These are phyloP conservation scores for Polymixis flavicincta DNA, from an alignment of 2,888 invertebrate genomes.

Conservation along the genomic window DNA sequence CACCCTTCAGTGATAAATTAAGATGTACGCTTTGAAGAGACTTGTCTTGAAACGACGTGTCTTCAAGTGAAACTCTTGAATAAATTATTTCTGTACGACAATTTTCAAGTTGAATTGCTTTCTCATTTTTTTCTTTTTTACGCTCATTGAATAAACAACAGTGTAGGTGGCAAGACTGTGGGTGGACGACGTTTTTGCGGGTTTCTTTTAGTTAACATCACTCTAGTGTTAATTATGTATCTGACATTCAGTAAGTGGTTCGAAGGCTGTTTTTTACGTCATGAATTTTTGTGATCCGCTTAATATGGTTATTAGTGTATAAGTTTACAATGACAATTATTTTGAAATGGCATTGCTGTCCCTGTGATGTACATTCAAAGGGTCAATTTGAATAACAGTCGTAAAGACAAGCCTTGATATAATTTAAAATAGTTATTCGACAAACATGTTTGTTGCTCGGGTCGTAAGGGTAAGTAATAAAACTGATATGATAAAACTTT, in stretches of 20 bases:
- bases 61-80: conserved; percentile 44
- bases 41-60: conserved; percentile 39
- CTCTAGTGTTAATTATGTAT: not conserved
- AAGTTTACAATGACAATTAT: not conserved
- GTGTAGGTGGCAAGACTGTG: not conserved
- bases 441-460: conserved; percentile 54
- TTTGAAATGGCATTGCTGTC: not conserved
- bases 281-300: not conserved
- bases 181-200: not conserved
- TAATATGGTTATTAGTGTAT: not conserved
- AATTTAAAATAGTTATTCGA: conserved; percentile 33
- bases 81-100: conserved; percentile 49
- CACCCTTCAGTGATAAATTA: conserved; percentile 58
- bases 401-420: conserved; percentile 18
- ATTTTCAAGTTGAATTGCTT: conserved; percentile 45
- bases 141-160: not conserved
- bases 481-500: conserved; percentile 58
- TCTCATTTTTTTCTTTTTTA: conserved; percentile 17
- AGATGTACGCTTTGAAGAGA: conserved; percentile 52
- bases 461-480: conserved; percentile 47
- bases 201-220: not conserved
- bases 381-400: conserved; percentile 7
- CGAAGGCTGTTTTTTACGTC: not conserved
- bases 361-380: not conserved
- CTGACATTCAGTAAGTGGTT: not conserved